phyloP scores from a whole-genome alignment of 2,797 vertebrate species.

The Myotis findleyi region DNA sequence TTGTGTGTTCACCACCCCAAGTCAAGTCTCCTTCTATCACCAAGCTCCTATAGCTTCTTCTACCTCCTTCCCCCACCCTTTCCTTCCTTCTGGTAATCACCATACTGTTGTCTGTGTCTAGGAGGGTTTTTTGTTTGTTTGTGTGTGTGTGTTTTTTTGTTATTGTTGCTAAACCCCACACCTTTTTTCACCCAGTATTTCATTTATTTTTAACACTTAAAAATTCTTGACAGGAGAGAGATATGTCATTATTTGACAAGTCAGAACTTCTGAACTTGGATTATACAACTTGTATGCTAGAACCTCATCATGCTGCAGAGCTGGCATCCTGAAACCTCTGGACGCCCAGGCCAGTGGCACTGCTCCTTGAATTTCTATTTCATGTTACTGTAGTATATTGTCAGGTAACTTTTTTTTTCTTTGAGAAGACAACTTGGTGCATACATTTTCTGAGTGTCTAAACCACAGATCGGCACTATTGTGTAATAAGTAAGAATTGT shows the following conservation, averaged over 20 bases:
- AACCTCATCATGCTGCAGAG: background rate
- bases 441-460: background rate
- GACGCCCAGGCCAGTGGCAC: background rate
- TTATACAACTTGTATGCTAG: background rate
- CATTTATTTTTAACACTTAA: slow-evolving; percentile 23
- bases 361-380: background rate
- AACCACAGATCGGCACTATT: background rate
- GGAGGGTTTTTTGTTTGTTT: background rate
- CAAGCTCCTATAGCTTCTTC: background rate
- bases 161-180: too few species aligned
- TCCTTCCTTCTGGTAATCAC: background rate
- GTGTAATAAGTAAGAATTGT: too few species aligned
- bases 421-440: background rate
- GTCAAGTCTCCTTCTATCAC: background rate
- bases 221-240: slow-evolving; percentile 12
- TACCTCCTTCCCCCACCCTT: background rate
- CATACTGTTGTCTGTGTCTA: background rate
- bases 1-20: background rate
- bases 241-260: background rate
- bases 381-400: background rate
- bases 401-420: background rate
- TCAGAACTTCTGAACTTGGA: background rate
- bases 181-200: background rate
- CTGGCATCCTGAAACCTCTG: background rate
- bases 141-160: background rate